Evolutionary conservation across 1,140 invertebrate species (phyloP).

Genomic region (Neoseiulus cucumeris): DNA sequence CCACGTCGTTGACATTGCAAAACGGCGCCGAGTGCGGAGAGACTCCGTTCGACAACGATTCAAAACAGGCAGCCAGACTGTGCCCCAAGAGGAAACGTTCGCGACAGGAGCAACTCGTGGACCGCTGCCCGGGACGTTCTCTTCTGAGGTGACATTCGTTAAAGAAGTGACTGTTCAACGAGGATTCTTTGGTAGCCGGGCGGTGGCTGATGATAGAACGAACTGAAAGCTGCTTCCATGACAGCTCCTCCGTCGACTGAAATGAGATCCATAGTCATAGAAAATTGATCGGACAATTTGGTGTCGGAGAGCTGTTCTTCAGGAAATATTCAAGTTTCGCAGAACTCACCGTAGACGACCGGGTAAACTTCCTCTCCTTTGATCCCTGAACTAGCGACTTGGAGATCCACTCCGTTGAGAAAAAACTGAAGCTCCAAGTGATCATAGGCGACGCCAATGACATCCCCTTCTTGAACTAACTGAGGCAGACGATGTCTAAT

Average conservation of each 20-base stretch:
- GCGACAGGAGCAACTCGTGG: too few species aligned
- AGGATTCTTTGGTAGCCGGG: conserved; percentile 85
- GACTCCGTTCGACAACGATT: too few species aligned
- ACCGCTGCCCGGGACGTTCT: too few species aligned
- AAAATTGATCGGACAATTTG: conserved; percentile 13
- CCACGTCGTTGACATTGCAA: too few species aligned
- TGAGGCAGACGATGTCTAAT: conserved; percentile 46
- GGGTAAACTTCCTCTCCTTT: conserved; percentile 71
- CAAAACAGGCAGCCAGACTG: too few species aligned
- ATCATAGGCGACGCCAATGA: conserved; percentile 80
- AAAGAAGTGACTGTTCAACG: conserved; percentile 87
- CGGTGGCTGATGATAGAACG: conserved; percentile 62
- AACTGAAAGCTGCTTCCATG: conserved; percentile 74
- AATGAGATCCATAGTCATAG: too few species aligned
- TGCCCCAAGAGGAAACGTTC: too few species aligned
- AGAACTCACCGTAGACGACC: conserved; percentile 62
- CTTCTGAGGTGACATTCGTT: conserved; percentile 26
- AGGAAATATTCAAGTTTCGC: conserved; percentile 11
- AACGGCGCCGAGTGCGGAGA: too few species aligned
- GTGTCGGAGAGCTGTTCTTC: neutral
- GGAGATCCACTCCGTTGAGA: conserved; percentile 68
- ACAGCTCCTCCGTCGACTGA: conserved; percentile 91
- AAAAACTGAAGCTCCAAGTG: conserved; percentile 92
- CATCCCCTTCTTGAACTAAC: conserved; percentile 67
- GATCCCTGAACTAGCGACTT: conserved; percentile 63